A percentile compares a stretch with the other conserved stretches of the same genome.
phyloP scores from a whole-genome alignment of 1,140 invertebrate genomes.

The Ctenoplectra terminalis region DNA sequence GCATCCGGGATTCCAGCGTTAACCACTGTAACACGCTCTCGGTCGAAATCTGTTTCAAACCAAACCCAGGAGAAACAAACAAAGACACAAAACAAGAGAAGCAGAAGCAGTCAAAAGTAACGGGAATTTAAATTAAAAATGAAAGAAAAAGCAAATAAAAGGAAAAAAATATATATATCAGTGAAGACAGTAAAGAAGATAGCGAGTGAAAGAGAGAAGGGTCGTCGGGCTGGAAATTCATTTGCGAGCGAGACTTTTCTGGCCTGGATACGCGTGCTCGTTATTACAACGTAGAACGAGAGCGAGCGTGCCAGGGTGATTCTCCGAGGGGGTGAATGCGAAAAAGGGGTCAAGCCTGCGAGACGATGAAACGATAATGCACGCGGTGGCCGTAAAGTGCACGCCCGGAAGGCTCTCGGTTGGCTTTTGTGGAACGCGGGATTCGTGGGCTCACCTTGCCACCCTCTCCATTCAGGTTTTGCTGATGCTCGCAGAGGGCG shows the following conservation, averaged over 20 bases:
- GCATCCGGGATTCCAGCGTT: too few species aligned
- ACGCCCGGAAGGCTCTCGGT: conserved; percentile 39
- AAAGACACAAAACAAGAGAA: not conserved
- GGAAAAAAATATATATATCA: too few species aligned
- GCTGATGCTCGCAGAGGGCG: conserved; percentile 88
- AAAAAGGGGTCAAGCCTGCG: conserved; percentile 43
- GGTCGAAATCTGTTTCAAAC: too few species aligned
- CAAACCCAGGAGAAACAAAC: too few species aligned
- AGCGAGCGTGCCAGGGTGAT: conserved; percentile 37
- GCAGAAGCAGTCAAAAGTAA: not conserved
- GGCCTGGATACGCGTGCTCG: conserved; percentile 52
- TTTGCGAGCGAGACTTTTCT: conserved; percentile 49
- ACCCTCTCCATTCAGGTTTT: conserved; percentile 85
- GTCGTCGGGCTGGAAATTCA: conserved; percentile 32
- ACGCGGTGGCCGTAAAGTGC: conserved; percentile 66
- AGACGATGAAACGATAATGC: conserved; percentile 75
- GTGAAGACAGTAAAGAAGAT: not conserved
- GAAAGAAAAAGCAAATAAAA: not conserved
- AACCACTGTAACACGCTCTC: too few species aligned
- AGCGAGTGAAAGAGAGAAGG: not conserved
- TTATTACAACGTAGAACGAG: conserved; percentile 38
- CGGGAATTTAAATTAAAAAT: not conserved
- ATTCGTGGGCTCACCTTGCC: conserved; percentile 76
- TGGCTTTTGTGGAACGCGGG: conserved; percentile 34
- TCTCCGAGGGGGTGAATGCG: conserved; percentile 41